phyloP scores from a whole-genome alignment of 2,888 invertebrate species.

The Cephus pygmeus region DNA sequence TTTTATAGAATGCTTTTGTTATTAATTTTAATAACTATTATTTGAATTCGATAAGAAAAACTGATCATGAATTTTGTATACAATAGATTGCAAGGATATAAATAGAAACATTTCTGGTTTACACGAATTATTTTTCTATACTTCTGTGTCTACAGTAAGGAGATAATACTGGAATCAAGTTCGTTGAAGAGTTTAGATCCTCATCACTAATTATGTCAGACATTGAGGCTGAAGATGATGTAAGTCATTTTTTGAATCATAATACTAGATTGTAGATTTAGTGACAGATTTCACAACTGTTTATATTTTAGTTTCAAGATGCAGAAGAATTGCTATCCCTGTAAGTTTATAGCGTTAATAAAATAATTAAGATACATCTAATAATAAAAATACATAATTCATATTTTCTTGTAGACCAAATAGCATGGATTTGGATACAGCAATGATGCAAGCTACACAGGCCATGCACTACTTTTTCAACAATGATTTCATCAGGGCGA shows the following conservation, averaged over 20 bases:
- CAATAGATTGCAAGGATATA: not conserved
- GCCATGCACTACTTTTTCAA: conserved; percentile 93
- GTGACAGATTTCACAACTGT: not conserved
- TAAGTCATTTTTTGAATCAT: conserved; percentile 26
- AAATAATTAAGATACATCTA: not conserved
- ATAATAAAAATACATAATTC: conserved; percentile 9
- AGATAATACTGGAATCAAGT: not conserved
- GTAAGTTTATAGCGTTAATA: conserved; percentile 56
- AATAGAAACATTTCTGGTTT: not conserved
- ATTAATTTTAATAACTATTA: not conserved
- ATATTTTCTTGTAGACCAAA: conserved; percentile 52
- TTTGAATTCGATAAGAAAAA: not conserved
- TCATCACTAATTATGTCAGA: conserved; percentile 51
- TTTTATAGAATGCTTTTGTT: not conserved
- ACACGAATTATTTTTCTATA: not conserved
- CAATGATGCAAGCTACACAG: conserved; percentile 80
- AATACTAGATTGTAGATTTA: not conserved
- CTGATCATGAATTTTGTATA: not conserved
- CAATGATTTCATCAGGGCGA: conserved; percentile 88
- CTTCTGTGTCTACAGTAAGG: not conserved
- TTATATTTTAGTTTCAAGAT: conserved; percentile 68
- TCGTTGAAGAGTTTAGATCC: not conserved
- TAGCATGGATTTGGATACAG: conserved; percentile 74
- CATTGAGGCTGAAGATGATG: conserved; percentile 61
- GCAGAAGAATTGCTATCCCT: conserved; percentile 65